Base-by-base conservation (phyloP, 2,888 invertebrate species). In the Hirtodrosophila trivittata region DNA sequence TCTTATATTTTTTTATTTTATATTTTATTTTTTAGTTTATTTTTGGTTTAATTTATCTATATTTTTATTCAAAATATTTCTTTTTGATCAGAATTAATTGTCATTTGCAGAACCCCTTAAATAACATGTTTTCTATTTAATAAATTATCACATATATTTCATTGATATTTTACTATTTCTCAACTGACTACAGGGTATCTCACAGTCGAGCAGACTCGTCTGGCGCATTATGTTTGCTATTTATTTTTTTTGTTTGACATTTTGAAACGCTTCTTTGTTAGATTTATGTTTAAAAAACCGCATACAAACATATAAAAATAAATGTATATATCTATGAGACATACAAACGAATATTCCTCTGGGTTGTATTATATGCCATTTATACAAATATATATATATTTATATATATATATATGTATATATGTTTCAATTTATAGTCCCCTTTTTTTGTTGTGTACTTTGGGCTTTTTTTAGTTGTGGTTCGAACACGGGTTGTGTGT, bases 341-440 rank as follows among this genome's bases (percentile, higher is more conserved):
- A 32, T 39, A 9, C 6, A 35, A 21, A 21, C 5, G 5, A 21
- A 21, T 35, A 35, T 35, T 35, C 14, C 13, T 49, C 6, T 62
- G 26, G 26, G 50, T 62, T 62, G 42, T 62, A 28, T 50, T 62
- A 39, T 50, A 38, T 62, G 60, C 32, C 63, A 43, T 43, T 25
- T 41, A 30, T 49, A 7, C 26, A 1, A 14, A 10, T 37, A 32
- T 39, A 9, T 12, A 35, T n/a, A 12, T 35, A 35, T 62, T 57
- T 58, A 49, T 66, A 25, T 49, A 5, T 28, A 1, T 18, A 10
- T 50, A 38, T 39, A 8, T 33, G 14, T 63, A 45, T 57, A 37
- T 62, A 59, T 55, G 50, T 66, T 71, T 78, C 80, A 78, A 78
- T 78, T 83, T 62, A 32, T 56, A 64, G 56, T 39, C 37, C 16